A percentile compares a stretch with the other conserved stretches of the same genome.
Conservation (phyloP, 2,113 vertebrate species). For the Pipa parva region DNA sequence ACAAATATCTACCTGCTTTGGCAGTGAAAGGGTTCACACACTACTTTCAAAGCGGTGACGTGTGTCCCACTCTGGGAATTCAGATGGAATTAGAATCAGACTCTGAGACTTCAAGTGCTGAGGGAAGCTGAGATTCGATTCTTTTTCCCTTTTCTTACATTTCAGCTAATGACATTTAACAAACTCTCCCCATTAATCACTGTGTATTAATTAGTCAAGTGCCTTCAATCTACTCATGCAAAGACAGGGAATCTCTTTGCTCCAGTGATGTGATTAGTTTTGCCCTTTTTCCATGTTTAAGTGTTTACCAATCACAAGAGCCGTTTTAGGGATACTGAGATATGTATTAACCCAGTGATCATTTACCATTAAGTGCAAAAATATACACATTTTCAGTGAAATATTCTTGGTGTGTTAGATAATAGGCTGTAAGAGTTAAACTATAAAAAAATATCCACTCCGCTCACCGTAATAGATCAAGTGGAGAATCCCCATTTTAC, state of each 20-base stretch:
- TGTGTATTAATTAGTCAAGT: constrained; percentile 56
- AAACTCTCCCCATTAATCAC: constrained; percentile 47
- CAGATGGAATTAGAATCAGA: not conserved
- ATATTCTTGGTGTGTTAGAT: too few species aligned
- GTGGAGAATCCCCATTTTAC: too few species aligned
- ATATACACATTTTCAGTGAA: too few species aligned
- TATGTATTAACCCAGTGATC: too few species aligned
- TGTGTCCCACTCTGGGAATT: constrained; percentile 22
- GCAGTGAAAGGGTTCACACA: not conserved
- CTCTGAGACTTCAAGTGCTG: constrained; percentile 19
- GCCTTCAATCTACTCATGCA: constrained; percentile 47
- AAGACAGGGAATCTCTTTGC: constrained; percentile 47
- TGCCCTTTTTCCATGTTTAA: too few species aligned
- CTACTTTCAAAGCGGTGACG: not conserved
- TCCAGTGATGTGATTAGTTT: constrained; percentile 47
- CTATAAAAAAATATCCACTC: too few species aligned
- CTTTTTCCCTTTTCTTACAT: constrained; percentile 56
- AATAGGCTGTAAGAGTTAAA: too few species aligned
- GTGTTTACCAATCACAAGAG: too few species aligned
- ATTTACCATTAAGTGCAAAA: too few species aligned
- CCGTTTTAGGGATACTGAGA: too few species aligned
- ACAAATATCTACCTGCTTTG: not conserved
- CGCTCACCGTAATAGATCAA: too few species aligned
- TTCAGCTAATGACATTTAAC: constrained; percentile 61
- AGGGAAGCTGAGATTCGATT: constrained; percentile 44